These are phyloP conservation scores for Murina feae DNA, from an alignment of 2,113 vertebrate species.

Conservation along the genomic window DNA sequence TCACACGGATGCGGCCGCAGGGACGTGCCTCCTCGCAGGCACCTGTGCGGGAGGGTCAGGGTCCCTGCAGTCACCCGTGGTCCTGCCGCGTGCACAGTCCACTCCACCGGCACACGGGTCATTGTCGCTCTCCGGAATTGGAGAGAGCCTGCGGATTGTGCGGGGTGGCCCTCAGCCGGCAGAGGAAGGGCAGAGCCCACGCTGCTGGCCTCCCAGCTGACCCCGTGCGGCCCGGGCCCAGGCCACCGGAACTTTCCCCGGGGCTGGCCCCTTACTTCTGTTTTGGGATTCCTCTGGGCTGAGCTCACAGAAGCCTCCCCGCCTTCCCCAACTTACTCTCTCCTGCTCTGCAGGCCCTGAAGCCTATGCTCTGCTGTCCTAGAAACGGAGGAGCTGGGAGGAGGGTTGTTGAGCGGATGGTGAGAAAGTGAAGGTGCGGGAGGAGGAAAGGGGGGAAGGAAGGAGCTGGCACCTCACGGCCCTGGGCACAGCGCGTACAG, in stretches of 20 bases:
- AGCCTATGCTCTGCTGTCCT: neutral
- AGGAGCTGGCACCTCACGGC: neutral
- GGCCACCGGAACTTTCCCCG: neutral
- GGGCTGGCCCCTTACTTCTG: neutral
- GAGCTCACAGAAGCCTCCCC: constrained; percentile 20
- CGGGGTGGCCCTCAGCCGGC: neutral
- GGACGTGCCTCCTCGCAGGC: constrained; percentile 22
- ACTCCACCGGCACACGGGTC: neutral
- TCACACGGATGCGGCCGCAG: neutral
- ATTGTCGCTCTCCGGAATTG: neutral
- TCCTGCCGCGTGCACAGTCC: neutral
- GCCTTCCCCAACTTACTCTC: neutral
- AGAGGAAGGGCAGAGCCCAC: neutral
- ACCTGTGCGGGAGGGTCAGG: neutral
- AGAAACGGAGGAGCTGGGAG: constrained; percentile 46
- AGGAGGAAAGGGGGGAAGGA: constrained; percentile 2
- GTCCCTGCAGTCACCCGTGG: neutral
- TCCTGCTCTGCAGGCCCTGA: neutral
- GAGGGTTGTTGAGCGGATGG: constrained; percentile 47
- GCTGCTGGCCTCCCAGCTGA: neutral
- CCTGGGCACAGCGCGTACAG: neutral
- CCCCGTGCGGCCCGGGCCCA: neutral
- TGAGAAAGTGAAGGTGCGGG: constrained; percentile 47
- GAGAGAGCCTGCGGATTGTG: constrained; percentile 5
- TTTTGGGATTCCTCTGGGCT: constrained; percentile 39